Conservation (phyloP, 2,888 invertebrate genomes). For the Eupithecia exiguata region DNA sequence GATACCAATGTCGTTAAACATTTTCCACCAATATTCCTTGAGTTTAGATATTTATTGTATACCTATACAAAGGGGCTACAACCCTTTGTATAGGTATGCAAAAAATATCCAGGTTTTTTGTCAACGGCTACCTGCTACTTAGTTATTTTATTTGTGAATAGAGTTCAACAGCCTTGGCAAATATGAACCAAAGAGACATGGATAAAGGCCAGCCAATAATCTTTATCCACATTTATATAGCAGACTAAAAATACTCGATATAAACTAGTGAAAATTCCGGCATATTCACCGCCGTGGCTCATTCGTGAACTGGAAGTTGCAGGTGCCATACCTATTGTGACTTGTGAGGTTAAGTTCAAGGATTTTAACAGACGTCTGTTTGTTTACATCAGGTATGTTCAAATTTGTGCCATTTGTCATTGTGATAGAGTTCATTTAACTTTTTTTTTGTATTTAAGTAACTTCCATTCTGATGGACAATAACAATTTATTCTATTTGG, state of each 20-base stretch:
- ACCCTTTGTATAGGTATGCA: too few species aligned
- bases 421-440: not conserved
- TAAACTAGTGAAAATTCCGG: slow-evolving; percentile 73
- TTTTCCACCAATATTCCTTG: too few species aligned
- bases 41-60: too few species aligned
- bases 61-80: too few species aligned
- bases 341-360: slow-evolving; percentile 72
- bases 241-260: slow-evolving; percentile 68
- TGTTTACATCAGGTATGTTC: slow-evolving; percentile 59
- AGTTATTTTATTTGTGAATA: slow-evolving; percentile 33
- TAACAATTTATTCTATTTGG: not conserved
- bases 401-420: slow-evolving; percentile 6
- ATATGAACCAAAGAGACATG: slow-evolving; percentile 34
- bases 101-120: too few species aligned
- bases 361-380: slow-evolving; percentile 50
- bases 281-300: slow-evolving; percentile 61
- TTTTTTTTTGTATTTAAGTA: not conserved
- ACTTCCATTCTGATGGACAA: not conserved
- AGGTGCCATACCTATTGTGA: slow-evolving; percentile 54
- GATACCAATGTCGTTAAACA: too few species aligned
- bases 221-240: slow-evolving; percentile 62
- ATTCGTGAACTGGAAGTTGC: slow-evolving; percentile 67
- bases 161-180: slow-evolving; percentile 50
- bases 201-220: slow-evolving; percentile 41
- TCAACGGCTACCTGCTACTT: not conserved